Base-by-base conservation (phyloP, 2,888 invertebrate genomes). In the Tillus elongatus region DNA sequence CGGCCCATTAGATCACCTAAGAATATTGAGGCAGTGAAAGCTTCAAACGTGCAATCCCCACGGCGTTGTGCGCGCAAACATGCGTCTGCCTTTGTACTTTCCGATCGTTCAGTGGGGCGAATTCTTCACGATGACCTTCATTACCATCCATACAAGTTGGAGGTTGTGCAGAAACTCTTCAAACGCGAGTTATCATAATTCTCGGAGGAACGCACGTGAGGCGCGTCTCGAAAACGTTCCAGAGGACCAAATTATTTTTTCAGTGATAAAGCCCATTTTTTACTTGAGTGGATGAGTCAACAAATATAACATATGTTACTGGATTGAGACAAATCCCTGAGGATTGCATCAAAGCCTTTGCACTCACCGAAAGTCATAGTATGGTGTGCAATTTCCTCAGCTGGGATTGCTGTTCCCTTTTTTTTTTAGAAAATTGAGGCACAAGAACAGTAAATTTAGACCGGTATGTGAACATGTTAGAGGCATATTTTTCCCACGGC, bases 241-340 rank as follows among this genome's bases (percentile, higher is more conserved):
- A 31, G 15, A 44, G 15, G 38, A 42, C 11, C 37, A 37, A 2
- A 4, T 42, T 33, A 30, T 35, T 35, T 41, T 29, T 41, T 38
- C n/a, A 45, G 40, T 34, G 42, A 46, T 39, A 42, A 48, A 32
- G 43, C 43, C 31, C n/a, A n/a, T 45, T 46, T 44, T 48, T 46
- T 37, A 35, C 42, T 36, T 36, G 16, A 13, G n/a, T n/a, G n/a
- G 11, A 8, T 19, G 24, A 6, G 24, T n/a, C 24, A 19, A 19
- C 24, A 19, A 19, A n/a, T n/a, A 19, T 6, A 19, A n/a, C 6
- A 19, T 19, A n/a, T 19, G 6, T 19, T 6, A 19, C 24, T 19
- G 24, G n/a, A n/a, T n/a, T 19, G 24, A 19, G 6, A 19, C 24
- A 6, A 19, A 19, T 19, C 24, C 24, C 24, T n/a, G 24, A 19